Evolutionary conservation across 2,888 invertebrate species (phyloP).

Genomic region (Dendrolimus houi): DNA sequence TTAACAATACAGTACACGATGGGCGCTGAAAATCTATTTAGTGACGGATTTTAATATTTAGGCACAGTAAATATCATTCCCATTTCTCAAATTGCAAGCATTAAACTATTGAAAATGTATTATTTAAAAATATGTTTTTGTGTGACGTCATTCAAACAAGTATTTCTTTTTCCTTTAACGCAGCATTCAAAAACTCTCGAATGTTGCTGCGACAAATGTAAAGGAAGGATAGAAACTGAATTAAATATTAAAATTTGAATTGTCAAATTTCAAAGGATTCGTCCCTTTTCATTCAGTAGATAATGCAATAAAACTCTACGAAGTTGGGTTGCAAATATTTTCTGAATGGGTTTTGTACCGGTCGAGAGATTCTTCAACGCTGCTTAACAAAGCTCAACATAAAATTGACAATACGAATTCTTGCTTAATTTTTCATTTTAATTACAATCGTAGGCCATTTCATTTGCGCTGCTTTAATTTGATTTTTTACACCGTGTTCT

Average conservation of each 20-base stretch:
- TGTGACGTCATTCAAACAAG: too few species aligned
- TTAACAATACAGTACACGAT: too few species aligned
- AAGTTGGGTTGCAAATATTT: constrained; percentile 19
- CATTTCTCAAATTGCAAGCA: too few species aligned
- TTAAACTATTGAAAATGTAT: too few species aligned
- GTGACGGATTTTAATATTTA: too few species aligned
- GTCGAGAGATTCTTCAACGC: constrained; percentile 30
- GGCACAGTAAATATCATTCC: too few species aligned
- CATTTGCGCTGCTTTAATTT: constrained; percentile 1
- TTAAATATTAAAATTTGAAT: too few species aligned
- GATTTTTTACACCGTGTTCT: constrained; percentile 9
- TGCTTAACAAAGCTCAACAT: constrained; percentile 24
- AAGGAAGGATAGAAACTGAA: neutral
- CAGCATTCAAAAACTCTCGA: neutral
- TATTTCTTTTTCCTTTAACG: too few species aligned
- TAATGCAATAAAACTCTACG: constrained; percentile 39
- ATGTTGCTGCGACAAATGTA: neutral
- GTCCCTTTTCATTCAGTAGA: constrained; percentile 10
- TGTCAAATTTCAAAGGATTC: too few species aligned
- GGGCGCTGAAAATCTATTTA: too few species aligned
- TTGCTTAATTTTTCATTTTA: constrained; percentile 29
- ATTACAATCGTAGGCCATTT: constrained; percentile 12
- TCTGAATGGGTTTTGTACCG: constrained; percentile 17
- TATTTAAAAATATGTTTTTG: too few species aligned
- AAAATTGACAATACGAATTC: constrained; percentile 26